Percentiles rank a stretch among this genome's conserved stretches.
These are phyloP conservation scores for Noctilio leporinus DNA, from an alignment of 2,113 vertebrate species.

Conservation along the genomic window DNA sequence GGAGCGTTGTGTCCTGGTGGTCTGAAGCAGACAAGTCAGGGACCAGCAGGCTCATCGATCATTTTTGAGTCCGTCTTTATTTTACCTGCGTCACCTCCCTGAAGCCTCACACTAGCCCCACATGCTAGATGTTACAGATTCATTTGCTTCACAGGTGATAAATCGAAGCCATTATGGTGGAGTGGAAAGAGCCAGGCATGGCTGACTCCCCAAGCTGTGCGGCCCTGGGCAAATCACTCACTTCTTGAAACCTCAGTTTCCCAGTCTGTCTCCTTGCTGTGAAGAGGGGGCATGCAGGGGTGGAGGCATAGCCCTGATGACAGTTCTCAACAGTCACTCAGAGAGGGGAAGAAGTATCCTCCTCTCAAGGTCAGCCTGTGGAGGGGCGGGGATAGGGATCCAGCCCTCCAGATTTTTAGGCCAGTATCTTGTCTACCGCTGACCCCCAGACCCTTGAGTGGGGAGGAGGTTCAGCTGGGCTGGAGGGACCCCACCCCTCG, in stretches of 20 bases:
- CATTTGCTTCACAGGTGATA: conserved; percentile 32
- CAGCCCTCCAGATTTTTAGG: neutral
- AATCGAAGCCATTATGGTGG: neutral
- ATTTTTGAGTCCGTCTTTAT: neutral
- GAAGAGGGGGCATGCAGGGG: neutral
- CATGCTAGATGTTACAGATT: neutral
- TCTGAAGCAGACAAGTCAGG: neutral
- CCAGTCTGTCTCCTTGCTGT: neutral
- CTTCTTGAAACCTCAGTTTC: conserved; percentile 8
- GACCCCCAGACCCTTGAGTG: neutral
- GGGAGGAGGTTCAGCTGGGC: neutral
- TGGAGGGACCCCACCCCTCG: neutral
- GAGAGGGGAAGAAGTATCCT: neutral
- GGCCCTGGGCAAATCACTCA: neutral
- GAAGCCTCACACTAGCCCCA: neutral
- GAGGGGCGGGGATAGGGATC: neutral
- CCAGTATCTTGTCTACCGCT: neutral
- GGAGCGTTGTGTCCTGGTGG: neutral
- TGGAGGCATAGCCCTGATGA: neutral
- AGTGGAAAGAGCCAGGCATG: neutral
- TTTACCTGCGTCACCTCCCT: neutral
- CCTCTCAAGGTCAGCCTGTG: neutral
- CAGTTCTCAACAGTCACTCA: neutral
- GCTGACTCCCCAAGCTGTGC: neutral
- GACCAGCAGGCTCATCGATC: neutral